Conservation (phyloP, 2,797 vertebrate species). For the Alcedo atthis region DNA sequence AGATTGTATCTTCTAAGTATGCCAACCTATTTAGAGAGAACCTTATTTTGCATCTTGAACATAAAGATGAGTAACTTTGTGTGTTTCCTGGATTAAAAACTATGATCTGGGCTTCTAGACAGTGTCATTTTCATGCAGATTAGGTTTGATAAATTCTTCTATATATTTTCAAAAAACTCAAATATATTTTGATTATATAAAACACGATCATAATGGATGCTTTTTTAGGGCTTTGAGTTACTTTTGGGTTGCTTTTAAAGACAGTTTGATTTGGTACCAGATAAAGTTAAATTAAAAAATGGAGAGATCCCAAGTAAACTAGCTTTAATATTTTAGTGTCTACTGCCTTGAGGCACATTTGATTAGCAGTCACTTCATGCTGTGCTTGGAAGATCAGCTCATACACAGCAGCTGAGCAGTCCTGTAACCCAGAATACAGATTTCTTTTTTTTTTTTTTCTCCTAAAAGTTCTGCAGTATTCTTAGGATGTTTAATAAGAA, state of each 20-base stretch:
- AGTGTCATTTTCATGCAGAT: background rate
- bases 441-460: background rate
- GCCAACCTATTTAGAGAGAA: background rate
- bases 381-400: slow-evolving; percentile 29
- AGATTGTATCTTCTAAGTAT: background rate
- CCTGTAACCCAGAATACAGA: slow-evolving; percentile 8
- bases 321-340: slow-evolving; percentile 20
- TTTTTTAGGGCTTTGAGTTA: background rate
- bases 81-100: background rate
- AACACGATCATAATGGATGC: background rate
- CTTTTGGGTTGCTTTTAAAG: slow-evolving; percentile 13
- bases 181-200: background rate
- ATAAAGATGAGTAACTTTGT: background rate
- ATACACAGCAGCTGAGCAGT: background rate
- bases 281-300: slow-evolving; percentile 12
- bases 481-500: background rate
- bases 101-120: background rate
- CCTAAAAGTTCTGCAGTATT: background rate
- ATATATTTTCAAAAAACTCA: background rate
- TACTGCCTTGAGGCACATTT: slow-evolving; percentile 31
- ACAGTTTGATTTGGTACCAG: background rate
- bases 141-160: background rate
- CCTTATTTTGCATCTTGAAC: background rate
- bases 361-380: slow-evolving; percentile 34
- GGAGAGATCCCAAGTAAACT: slow-evolving; percentile 4